These are phyloP conservation scores for Macquaria ambigua DNA, from an alignment of 2,113 vertebrate species.

Conservation along the genomic window DNA sequence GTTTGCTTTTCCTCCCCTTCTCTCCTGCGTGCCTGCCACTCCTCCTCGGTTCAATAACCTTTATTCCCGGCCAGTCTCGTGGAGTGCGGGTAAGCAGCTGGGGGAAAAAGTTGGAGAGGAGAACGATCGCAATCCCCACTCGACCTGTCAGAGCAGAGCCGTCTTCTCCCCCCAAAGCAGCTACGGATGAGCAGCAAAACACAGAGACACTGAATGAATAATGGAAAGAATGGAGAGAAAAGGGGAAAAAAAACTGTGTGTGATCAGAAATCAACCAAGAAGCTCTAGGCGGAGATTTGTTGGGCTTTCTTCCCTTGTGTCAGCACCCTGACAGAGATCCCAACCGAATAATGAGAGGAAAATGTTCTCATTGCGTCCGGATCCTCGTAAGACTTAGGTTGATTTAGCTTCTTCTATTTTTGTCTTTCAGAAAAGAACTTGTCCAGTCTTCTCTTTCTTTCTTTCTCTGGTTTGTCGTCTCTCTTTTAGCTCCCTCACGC, in stretches of 20 bases:
- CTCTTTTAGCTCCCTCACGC: conserved; percentile 42
- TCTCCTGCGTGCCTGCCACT: conserved; percentile 35
- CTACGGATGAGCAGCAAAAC: conserved; percentile 36
- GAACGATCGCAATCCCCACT: conserved; percentile 32
- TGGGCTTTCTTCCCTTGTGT: conserved; percentile 58
- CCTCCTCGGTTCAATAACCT: conserved; percentile 63
- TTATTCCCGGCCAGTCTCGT: conserved; percentile 32
- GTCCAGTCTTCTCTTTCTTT: conserved; percentile 27
- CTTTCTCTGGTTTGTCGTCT: conserved; percentile 21
- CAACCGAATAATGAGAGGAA: conserved; percentile 38
- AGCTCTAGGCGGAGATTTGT: conserved; percentile 60
- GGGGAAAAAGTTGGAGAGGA: conserved; percentile 53
- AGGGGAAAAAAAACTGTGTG: conserved; percentile 23
- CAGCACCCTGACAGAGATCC: conserved; percentile 43
- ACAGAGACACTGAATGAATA: conserved; percentile 22
- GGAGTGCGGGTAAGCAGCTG: conserved; percentile 16
- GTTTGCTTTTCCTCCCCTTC: conserved; percentile 36
- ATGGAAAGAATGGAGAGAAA: conserved; percentile 21
- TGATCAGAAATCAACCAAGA: conserved; percentile 48
- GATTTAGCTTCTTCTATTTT: conserved; percentile 33
- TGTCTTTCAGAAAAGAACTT: conserved; percentile 49
- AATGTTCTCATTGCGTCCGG: conserved; percentile 30
- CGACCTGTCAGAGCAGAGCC: conserved; percentile 43
- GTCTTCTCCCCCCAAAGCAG: conserved; percentile 35
- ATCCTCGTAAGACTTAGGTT: conserved; percentile 22